Base-by-base conservation (phyloP, 2,888 invertebrate species). In the Pilophorus perplexus region DNA sequence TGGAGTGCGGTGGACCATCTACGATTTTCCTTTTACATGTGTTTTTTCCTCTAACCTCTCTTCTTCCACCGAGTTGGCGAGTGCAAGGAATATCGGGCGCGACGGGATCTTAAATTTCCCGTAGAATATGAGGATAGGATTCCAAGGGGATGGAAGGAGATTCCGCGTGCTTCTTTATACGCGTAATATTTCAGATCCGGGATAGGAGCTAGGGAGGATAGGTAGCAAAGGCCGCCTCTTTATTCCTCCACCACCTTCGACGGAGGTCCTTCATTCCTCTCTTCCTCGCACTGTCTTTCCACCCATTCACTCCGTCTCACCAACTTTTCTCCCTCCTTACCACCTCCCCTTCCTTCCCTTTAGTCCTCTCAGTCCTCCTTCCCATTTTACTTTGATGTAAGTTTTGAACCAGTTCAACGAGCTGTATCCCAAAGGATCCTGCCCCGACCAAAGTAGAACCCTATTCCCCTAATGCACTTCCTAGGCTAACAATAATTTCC, bases 61-160 rank as follows among this genome's bases (percentile, higher is more conserved):
- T 8, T n/a, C n/a, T n/a, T n/a, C n/a, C n/a, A n/a, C n/a, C n/a
- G n/a, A n/a, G n/a, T n/a, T n/a, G n/a, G n/a, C n/a, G n/a, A n/a
- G 46, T 10, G 20, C 23, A 23, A 46, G 46, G 25, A 46, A 46
- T 46, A 46, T 46, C 46, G 12, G 46, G 25, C 46, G 46, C 46
- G 46, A 46, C 46, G 46, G 46, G 46, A 25, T 46, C 46, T 46
- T 46, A 46, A 46, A 46, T 46, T 46, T 46, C 46, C 14, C 20
- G 46, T 23, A 20, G 46, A 25, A 46, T 46, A 46, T 46, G 46
- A 46, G 46, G 46, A 14, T 46, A 25, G 46, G 14, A 46, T 46
- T n/a, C 46, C 46, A 14, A 5, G n/a, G 46, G 23, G 46, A 23
- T 10, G 22, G 46, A n/a, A 23, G 25, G 46, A 25, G 5, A 44